Evolutionary conservation across 2,888 invertebrate genomes (phyloP), one percentile per base, ranked within the genome.

Genomic region (Drosophila cognata): DNA sequence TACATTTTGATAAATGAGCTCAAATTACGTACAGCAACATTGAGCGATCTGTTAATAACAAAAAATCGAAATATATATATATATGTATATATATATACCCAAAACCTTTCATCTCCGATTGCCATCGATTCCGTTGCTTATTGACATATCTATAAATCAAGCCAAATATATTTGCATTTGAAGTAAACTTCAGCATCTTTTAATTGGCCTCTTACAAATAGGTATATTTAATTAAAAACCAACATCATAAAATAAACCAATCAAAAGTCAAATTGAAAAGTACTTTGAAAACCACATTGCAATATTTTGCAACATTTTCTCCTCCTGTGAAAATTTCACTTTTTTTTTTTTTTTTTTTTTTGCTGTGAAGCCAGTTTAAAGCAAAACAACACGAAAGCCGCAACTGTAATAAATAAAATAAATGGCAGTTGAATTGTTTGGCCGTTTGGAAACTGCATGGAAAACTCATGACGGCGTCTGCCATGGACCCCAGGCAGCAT

Each of bases 291-390:
- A 52, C 58, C 48, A 50, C 65, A 60, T 51, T 41, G 65, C 53
- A 33, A 63, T 77, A 73, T 77, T 77, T 86, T 88, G 81, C 79
- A 83, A 74, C 79, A 82, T 79, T 88, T 88, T 90, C 86, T 89
- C 77, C 78, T 69, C 43, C 67, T 81, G 86, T 76, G 82, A 83
- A 87, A 89, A 77, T 87, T 90, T 87, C 86, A 90, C 88, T 87
- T 87, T 90, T 88, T 82, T 80, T 55, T 13, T 28, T 10, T 25
- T 16, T 16, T 53, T 25, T 84, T 89, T 81, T 38, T 38, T 38
- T 82, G 75, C 71, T 48, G 63, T 73, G 59, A 75, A 84, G 79
- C 84, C 61, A 76, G 84, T 80, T 85, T 77, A 67, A 68, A 60
- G 48, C 61, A 46, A 13, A 66, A 48, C 28, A 67, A 62, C 64